Evolutionary conservation across 2,888 invertebrate species (phyloP).

Genomic region (Cryptocheilus praepositus): DNA sequence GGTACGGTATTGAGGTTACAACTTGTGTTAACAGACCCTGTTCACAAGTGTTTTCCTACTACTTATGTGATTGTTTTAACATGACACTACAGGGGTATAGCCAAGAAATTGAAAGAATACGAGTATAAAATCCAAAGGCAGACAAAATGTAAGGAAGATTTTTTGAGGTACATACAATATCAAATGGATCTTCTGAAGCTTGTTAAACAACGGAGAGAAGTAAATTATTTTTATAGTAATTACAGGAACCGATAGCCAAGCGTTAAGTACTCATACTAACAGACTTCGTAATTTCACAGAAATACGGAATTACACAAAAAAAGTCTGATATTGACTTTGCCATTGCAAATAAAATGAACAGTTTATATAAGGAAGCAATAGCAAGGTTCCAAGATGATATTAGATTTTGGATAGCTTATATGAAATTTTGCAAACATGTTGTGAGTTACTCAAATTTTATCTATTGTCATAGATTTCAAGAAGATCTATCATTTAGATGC

Average conservation of each 20-base stretch:
- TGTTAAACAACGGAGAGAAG: slow-evolving; percentile 79
- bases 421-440: slow-evolving; percentile 86
- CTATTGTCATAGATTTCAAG: slow-evolving; percentile 4
- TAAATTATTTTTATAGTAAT: slow-evolving; percentile 48
- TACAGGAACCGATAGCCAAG: not conserved
- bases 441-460: slow-evolving; percentile 67
- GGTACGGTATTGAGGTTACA: slow-evolving; percentile 73
- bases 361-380: slow-evolving; percentile 84
- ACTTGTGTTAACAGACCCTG: not conserved
- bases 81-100: slow-evolving; percentile 78
- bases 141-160: slow-evolving; percentile 83
- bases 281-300: slow-evolving; percentile 57
- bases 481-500: slow-evolving; percentile 8
- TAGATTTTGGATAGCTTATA: slow-evolving; percentile 85
- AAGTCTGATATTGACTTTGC: slow-evolving; percentile 81
- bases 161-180: slow-evolving; percentile 82
- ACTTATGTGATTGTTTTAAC: not conserved
- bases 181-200: slow-evolving; percentile 82
- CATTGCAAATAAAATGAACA: slow-evolving; percentile 84
- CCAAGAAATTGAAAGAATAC: slow-evolving; percentile 82
- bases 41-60: not conserved
- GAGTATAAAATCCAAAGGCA: slow-evolving; percentile 84
- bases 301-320: slow-evolving; percentile 78
- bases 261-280: not conserved
- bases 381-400: slow-evolving; percentile 83